Base-by-base conservation (phyloP, 1,140 invertebrate species). In the Drosophila athabasca region DNA sequence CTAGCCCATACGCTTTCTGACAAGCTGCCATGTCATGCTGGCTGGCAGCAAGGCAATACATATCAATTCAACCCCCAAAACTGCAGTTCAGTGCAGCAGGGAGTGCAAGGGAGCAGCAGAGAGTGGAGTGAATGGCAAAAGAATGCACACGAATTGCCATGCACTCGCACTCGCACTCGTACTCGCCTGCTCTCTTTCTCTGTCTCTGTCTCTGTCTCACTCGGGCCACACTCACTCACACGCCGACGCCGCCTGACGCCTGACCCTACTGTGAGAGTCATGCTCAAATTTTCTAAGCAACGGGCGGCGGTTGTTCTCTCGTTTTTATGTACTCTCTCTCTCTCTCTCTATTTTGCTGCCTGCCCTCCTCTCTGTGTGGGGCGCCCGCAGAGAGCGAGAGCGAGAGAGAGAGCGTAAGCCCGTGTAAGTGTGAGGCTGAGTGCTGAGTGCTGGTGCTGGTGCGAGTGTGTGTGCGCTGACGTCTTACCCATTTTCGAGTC, bases 401-500 rank as follows among this genome's bases (percentile, higher is more conserved):
- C 8, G 41, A 55, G 11, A 50, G 54, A 55, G 53, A 54, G 39
- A 48, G 41, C 11, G 46, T 51, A 26, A 19, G 55, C 29, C 7
- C 8, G 29, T 8, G 29, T 41, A 7, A 48, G 19, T 26, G 24
- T 26, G 24, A 26, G 24, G 24, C 24, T 26, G 24, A 26, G 24
- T 26, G 3, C 24, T 5, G 24, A 19, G 17, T 19, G 17, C 17
- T 19, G 17, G 17, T 19, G 17, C 17, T 48, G 51, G 9, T 8
- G 43, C 48, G n/a, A 43, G 64, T 72, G 66, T 73, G 51, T 51
- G 41, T 74, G 61, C 48, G 61, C 67, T 53, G 77, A 74, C 79
- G 80, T 87, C 82, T 87, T 87, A 87, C 59, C 78, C 79, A 79
- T 52, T 68, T 51, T 51, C 55, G 79, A 87, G 72, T 76, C 65